Conservation (phyloP, 2,888 invertebrate species). For the Parapristionchus giblindavisi region DNA sequence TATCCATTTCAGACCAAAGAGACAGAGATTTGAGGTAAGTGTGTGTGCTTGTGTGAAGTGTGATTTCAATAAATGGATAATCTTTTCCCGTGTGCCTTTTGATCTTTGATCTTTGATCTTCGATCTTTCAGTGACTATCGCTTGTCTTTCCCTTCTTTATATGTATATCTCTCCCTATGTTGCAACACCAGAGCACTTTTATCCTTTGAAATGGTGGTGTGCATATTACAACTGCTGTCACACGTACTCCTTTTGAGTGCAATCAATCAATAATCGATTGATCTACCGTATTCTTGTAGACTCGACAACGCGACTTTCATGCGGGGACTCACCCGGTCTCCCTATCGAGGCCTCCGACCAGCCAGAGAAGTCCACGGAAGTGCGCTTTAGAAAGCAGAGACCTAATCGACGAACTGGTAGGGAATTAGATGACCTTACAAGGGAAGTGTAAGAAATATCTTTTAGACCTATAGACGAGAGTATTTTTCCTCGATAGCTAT, state of each 20-base stretch:
- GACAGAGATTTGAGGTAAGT: slow-evolving; percentile 28
- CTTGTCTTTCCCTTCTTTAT: not conserved
- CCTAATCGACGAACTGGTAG: slow-evolving; percentile 32
- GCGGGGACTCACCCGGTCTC: slow-evolving; percentile 22
- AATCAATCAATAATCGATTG: not conserved
- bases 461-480: too few species aligned
- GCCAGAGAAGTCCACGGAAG: slow-evolving; percentile 23
- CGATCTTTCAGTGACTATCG: not conserved
- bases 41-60: slow-evolving; percentile 4
- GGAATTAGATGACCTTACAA: too few species aligned
- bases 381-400: slow-evolving; percentile 27
- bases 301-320: slow-evolving; percentile 27
- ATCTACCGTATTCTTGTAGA: not conserved
- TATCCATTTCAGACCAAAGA: slow-evolving; percentile 18
- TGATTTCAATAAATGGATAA: not conserved
- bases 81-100: not conserved
- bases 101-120: not conserved
- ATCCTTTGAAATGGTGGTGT: too few species aligned
- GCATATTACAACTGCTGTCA: too few species aligned
- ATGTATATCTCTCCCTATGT: not conserved
- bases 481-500: too few species aligned
- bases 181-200: too few species aligned
- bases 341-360: slow-evolving; percentile 16
- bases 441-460: too few species aligned
- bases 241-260: not conserved